Percentiles rank a stretch among this genome's conserved stretches.
phyloP scores from a whole-genome alignment of 2,113 vertebrate genomes.

The Mystacornis crossleyi region DNA sequence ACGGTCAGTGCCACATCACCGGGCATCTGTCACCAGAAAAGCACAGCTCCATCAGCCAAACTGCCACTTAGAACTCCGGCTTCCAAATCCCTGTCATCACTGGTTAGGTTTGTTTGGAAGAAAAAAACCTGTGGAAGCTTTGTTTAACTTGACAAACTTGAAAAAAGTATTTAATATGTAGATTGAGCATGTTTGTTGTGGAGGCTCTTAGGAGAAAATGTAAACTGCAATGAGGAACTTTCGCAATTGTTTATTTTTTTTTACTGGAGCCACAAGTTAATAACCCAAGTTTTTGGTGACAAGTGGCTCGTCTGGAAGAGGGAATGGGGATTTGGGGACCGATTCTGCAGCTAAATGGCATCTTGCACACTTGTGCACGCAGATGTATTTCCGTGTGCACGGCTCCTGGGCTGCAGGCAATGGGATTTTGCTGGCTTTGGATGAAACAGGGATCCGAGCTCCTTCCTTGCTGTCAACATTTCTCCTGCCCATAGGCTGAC shows the following conservation, averaged over 20 bases:
- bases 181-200: not conserved
- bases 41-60: not conserved
- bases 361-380: not conserved
- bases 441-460: not conserved
- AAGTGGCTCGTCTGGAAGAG: not conserved
- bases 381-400: not conserved
- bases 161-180: not conserved
- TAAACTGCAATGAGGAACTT: not conserved
- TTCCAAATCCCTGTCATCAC: slow-evolving; percentile 11
- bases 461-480: not conserved
- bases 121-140: not conserved
- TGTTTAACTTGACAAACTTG: not conserved
- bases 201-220: not conserved
- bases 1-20: not conserved
- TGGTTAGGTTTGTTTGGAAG: not conserved
- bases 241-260: not conserved
- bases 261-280: not conserved
- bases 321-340: not conserved
- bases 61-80: not conserved
- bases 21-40: not conserved
- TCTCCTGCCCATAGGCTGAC: slow-evolving; percentile 18
- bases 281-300: not conserved
- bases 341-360: not conserved
- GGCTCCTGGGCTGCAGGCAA: not conserved
- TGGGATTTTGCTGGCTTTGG: slow-evolving; percentile 4